Conservation (phyloP, 2,113 vertebrate species). For the Paramisgurnus dabryanus region DNA sequence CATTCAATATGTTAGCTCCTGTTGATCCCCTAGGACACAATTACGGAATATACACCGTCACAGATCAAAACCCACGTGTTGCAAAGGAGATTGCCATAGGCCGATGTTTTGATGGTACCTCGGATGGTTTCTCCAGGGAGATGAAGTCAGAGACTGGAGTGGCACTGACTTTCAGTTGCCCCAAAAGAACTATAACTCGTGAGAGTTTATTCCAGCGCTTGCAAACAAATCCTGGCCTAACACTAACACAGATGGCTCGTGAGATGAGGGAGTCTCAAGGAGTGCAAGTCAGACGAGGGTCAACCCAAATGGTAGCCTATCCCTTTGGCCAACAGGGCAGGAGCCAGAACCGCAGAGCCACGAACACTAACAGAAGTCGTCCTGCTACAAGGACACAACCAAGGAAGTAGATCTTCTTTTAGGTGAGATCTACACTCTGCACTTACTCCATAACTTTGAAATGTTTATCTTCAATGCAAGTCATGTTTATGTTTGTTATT, state of each 20-base stretch:
- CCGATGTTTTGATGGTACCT: constrained; percentile 95
- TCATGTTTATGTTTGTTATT: constrained; percentile 41
- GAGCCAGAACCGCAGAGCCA: constrained; percentile 64
- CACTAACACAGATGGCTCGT: constrained; percentile 83
- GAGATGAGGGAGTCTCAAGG: constrained; percentile 80
- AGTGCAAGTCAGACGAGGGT: constrained; percentile 68
- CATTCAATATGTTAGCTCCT: constrained; percentile 89
- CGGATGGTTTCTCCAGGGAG: constrained; percentile 92
- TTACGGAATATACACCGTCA: constrained; percentile 97
- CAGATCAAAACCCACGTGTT: constrained; percentile 90
- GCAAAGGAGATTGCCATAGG: constrained; percentile 98
- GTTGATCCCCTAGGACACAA: constrained; percentile 96
- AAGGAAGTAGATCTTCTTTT: constrained; percentile 63
- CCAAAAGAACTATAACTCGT: constrained; percentile 76
- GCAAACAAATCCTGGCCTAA: constrained; percentile 80
- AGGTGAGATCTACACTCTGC: constrained; percentile 50
- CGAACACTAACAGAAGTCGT: constrained; percentile 66
- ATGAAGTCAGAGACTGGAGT: constrained; percentile 86
- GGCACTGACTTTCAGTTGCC: constrained; percentile 88
- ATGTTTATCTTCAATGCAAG: neutral
- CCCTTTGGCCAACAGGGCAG: constrained; percentile 69
- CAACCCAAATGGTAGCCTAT: constrained; percentile 74
- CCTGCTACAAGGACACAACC: constrained; percentile 56
- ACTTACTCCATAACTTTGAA: neutral
- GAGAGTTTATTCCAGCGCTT: constrained; percentile 92